Evolutionary conservation across 2,113 vertebrate species (phyloP), one percentile per base, ranked within the genome.

Genomic region (Corythaeola cristata): DNA sequence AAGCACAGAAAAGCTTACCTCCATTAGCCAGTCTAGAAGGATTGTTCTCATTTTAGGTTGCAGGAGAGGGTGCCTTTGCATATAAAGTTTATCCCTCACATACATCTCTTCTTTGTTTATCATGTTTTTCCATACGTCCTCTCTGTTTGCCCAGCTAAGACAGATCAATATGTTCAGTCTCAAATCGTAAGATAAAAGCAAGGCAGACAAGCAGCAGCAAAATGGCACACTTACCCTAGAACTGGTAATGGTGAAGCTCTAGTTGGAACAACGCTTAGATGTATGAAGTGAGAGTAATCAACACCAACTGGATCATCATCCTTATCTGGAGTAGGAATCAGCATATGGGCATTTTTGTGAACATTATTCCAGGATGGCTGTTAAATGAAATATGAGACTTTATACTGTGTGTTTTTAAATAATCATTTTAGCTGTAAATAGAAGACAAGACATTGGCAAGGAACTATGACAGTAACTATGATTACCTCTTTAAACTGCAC

Each of bases 1-100:
- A 60, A 30, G 53, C 83, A 73, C 2, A 12, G 87, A 32, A 33
- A 39, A 67, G 74, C 98, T 97, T 52, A 99, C 99, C 99, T 99
- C 99, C 98, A 99, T 99, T 24, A 99, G 97, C 99, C 99, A 99
- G 92, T 99, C 99, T 93, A 99, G 98, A 32, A 99, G 99, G 90
- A 99, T 97, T 1, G 99, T 96, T 94, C 99, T 98, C 99, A 99
- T 99, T 95, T 98, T 99, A 50, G 99, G 99, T 97, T 99, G 99
- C 72, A 99, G 98, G 55, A 99, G 98, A 37, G 99, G 99, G 82
- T 99, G 99, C 55, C 98, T 99, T 79, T 99, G 97, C 98, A 99
- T 94, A 89, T 99, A 98, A 52, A 98, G 97, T 77, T 98, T 98
- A 30, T 99, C 99, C 44, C 98, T 97, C 47, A 94, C 74, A 37